phyloP scores from a whole-genome alignment of 2,797 vertebrate genomes.

The Enteromius viviparus region DNA sequence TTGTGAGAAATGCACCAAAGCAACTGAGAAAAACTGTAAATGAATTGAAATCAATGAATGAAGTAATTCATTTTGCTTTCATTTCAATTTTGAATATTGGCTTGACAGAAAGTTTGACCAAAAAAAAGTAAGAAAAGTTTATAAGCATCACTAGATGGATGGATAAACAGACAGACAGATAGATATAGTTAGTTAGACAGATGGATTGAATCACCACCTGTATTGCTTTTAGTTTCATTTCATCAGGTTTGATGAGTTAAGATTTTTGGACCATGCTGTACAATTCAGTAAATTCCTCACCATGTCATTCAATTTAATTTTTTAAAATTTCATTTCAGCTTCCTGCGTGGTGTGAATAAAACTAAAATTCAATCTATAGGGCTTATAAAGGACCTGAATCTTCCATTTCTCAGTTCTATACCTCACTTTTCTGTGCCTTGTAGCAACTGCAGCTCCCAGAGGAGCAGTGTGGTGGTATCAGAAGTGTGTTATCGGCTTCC shows the following conservation, averaged over 20 bases:
- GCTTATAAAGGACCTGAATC: not conserved
- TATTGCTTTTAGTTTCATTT: not conserved
- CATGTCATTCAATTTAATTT: not conserved
- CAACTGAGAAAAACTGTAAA: no score
- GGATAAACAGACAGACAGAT: not conserved
- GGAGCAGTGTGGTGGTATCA: constrained; percentile 15
- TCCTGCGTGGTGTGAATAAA: not conserved
- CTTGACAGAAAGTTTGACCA: no score
- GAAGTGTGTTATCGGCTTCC: constrained; percentile 25
- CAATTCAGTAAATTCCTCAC: not conserved
- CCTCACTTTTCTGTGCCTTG: not conserved
- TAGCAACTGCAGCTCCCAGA: constrained; percentile 13
- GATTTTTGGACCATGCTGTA: not conserved
- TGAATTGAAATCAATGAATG: no score
- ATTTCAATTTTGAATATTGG: no score
- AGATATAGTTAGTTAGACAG: not conserved
- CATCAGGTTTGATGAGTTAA: not conserved
- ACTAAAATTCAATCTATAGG: not conserved
- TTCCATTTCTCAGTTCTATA: not conserved
- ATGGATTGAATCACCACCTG: not conserved
- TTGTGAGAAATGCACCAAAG: no score
- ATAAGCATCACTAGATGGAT: no score
- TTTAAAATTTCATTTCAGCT: not conserved
- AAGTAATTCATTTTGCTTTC: no score
- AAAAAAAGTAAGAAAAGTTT: no score